Conservation (phyloP, 2,113 vertebrate genomes). For the Podocnemis expansa region DNA sequence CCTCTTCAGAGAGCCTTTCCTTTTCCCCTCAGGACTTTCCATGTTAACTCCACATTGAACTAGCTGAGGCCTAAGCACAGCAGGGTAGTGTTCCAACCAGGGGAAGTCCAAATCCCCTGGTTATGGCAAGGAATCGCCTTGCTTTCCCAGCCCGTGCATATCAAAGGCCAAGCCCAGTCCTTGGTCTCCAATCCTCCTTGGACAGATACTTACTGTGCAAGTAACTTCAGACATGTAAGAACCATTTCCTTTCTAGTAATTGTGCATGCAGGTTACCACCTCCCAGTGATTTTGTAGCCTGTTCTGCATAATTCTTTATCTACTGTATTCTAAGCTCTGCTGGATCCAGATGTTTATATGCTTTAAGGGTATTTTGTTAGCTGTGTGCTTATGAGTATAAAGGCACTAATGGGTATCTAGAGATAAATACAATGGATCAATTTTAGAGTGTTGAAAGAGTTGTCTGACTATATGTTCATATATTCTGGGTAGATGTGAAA, state of each 20-base stretch:
- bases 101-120: background rate
- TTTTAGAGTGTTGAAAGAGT: background rate
- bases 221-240: background rate
- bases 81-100: too few relatives aligned
- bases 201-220: too few relatives aligned
- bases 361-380: background rate
- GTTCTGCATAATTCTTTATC: background rate
- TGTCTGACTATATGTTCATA: fast-evolving
- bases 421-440: background rate
- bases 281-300: background rate
- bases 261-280: background rate
- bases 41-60: background rate
- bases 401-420: fast-evolving
- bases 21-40: too few relatives aligned
- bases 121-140: background rate
- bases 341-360: background rate
- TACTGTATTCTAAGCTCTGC: background rate
- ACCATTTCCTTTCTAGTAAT: background rate
- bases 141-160: background rate
- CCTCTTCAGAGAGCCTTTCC: too few relatives aligned
- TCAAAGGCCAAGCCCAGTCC: background rate
- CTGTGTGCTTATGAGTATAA: background rate
- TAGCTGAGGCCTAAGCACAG: background rate
- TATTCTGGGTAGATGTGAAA: background rate
- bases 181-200: background rate